phyloP scores from a whole-genome alignment of 2,113 vertebrate genomes.

The Megaptera novaeangliae region DNA sequence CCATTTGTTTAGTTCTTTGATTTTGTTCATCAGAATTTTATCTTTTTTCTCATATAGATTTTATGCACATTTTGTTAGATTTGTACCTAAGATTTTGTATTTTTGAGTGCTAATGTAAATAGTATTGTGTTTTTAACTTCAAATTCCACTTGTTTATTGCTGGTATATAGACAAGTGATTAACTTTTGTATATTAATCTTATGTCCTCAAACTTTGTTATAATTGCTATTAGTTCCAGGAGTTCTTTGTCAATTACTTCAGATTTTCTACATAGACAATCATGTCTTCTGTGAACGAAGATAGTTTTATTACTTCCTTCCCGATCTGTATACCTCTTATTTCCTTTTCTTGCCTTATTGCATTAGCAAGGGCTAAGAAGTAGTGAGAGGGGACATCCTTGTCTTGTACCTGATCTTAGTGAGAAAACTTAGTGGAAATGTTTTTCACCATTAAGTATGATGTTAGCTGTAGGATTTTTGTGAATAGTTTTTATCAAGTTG shows the following conservation, averaged over 20 bases:
- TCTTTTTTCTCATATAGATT: neutral
- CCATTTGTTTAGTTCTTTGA: neutral
- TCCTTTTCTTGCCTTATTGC: neutral
- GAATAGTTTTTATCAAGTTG: neutral
- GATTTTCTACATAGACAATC: neutral
- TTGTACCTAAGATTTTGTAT: neutral
- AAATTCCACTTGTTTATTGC: neutral
- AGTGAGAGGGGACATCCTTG: neutral
- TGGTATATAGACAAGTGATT: neutral
- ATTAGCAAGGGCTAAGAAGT: neutral
- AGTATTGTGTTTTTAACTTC: neutral
- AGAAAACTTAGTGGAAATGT: neutral
- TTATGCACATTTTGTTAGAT: neutral
- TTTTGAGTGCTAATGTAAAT: neutral
- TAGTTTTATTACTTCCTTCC: neutral
- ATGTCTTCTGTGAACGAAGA: neutral
- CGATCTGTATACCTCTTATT: neutral
- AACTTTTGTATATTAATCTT: neutral
- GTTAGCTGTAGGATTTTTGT: neutral
- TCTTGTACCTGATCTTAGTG: neutral
- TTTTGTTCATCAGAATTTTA: neutral
- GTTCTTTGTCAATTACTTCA: neutral
- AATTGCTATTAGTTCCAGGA: neutral
- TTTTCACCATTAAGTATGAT: neutral
- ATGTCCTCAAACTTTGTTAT: neutral